These are phyloP conservation scores for Nesospiza acunhae DNA, from an alignment of 2,113 vertebrate genomes.

Conservation along the genomic window DNA sequence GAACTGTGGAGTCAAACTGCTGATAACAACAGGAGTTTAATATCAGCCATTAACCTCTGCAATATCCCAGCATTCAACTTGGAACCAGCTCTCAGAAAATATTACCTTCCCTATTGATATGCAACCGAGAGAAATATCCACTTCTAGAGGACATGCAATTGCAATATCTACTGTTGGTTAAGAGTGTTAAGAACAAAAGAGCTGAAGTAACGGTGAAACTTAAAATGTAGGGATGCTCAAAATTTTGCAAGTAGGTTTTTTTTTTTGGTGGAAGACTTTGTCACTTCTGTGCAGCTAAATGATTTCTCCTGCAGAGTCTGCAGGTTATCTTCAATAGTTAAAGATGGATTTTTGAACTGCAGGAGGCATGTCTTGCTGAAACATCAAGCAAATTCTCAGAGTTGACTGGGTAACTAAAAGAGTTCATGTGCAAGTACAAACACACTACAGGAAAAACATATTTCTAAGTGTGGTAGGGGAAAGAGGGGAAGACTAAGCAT, in stretches of 20 bases:
- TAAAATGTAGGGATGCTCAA: not conserved
- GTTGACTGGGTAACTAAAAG: not conserved
- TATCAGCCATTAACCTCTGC: slow-evolving; percentile 43
- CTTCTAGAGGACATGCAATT: not conserved
- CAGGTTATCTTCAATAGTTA: not conserved
- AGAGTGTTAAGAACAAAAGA: not conserved
- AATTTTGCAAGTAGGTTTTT: not conserved
- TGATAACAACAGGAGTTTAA: slow-evolving; percentile 43
- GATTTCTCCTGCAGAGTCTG: not conserved
- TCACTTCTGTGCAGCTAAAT: not conserved
- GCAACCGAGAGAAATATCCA: not conserved
- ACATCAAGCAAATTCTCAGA: not conserved
- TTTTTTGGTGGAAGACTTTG: not conserved
- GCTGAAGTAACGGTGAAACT: not conserved
- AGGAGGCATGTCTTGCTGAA: not conserved
- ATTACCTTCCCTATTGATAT: not conserved
- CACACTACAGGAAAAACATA: not conserved
- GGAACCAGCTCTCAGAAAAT: not conserved
- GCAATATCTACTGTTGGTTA: not conserved
- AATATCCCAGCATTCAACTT: not conserved
- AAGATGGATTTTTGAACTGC: slow-evolving; percentile 6
- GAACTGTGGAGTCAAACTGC: slow-evolving; percentile 25
- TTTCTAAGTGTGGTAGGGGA: not conserved
- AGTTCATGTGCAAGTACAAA: not conserved
- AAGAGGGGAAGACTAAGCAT: not conserved